Evolutionary conservation across 2,113 vertebrate species (phyloP).

Genomic region (Ciconia maguari): DNA sequence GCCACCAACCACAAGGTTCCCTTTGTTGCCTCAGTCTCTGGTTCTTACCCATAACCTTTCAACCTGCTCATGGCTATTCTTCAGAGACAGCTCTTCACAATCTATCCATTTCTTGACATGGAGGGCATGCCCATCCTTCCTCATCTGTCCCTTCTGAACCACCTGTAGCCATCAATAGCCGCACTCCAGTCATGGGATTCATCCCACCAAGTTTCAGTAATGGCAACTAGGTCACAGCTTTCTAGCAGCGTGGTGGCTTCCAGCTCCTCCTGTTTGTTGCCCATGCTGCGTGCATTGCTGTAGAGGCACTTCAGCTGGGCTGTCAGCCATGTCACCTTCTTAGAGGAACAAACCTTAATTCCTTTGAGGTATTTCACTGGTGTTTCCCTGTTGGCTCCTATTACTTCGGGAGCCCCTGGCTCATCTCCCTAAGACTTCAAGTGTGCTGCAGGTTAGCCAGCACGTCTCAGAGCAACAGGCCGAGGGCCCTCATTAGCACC

Average conservation of each 20-base stretch:
- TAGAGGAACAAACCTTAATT: no score
- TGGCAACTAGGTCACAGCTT: neutral
- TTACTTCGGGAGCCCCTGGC: no score
- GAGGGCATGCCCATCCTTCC: neutral
- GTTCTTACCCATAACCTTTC: neutral
- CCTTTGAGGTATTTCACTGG: no score
- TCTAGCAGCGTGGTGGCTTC: neutral
- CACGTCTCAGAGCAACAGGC: neutral
- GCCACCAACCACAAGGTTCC: neutral
- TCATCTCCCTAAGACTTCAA: no score
- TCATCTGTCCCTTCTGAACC: neutral
- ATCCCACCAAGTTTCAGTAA: neutral
- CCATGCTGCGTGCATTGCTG: no score
- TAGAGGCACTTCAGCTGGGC: no score
- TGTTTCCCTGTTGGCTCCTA: no score
- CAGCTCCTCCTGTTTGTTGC: neutral
- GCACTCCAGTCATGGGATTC: neutral
- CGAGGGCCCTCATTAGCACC: neutral
- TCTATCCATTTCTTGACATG: neutral
- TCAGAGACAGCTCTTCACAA: neutral
- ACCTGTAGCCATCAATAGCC: neutral
- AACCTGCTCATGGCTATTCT: neutral
- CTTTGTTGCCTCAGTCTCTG: neutral
- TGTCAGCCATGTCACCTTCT: no score
- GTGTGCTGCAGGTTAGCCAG: no score